Evolutionary conservation across 92 coral and sea anemone genomes (phyloP), one percentile per base, ranked within the genome.

Genomic region (Zoanthus sociatus): DNA sequence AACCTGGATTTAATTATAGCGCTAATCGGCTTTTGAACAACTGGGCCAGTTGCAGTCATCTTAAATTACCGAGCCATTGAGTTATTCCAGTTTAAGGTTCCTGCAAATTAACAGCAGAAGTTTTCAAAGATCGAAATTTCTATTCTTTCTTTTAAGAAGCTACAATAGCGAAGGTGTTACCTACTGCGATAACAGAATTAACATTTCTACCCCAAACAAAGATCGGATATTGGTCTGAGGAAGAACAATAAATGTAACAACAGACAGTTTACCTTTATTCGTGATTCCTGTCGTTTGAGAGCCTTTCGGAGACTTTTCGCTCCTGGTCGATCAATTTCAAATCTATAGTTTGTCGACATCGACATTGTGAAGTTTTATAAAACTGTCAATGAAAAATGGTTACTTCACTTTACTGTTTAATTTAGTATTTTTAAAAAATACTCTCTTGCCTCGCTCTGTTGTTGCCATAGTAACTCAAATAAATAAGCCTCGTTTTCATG

Each of bases 291-390:
- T 87, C 98, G 78, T 87, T 94, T 88, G 10, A 97, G 78, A 21
- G 98, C 99, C 75, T 97, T 97, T 20, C 95, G 87, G 2, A 97
- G 84, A 55, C 90, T 92, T 79, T 97, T 95, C 20, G 95, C 95
- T 68, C 98, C 94, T n/a, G 99, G 99, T 4, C 96, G 91, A 56
- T 93, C 98, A 46, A 97, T 88, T 84, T 97, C 99, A 77, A 93
- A 97, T 67, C 99, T 88, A 50, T 92, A 97, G 71, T 92, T 95
- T 56, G 99, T 97, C 60, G 96, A 85, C 98, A 95, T 97, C 86
- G 99, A 97, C 99, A 97, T 97, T 78, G 89, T 95, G 64, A 31
- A 9, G 17, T 13, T 1, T 0, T 9, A 9, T 30, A 14, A 32
- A 47, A 31, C 1, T 30, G 16, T 69, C 45, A 69, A 11, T 30